phyloP scores from a whole-genome alignment of 1,140 invertebrate genomes.

The Brachionus sp. region DNA sequence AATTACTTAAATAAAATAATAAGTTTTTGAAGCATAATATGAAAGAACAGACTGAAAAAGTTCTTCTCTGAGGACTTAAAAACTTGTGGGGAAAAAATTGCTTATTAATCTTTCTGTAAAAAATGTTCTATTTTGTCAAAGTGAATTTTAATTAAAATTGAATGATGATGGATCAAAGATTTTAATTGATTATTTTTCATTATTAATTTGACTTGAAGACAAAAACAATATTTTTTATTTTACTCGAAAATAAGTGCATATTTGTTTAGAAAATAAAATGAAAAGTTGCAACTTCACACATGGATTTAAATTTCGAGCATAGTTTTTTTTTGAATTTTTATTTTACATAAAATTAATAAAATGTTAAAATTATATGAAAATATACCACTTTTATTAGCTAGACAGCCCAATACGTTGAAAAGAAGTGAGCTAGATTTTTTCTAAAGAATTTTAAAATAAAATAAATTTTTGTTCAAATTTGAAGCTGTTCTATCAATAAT shows the following conservation, averaged over 20 bases:
- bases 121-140: too few relatives aligned
- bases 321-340: neutral
- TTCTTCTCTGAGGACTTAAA: too few relatives aligned
- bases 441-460: neutral
- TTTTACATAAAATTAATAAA: neutral
- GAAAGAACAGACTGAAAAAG: too few relatives aligned
- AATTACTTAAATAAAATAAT: too few relatives aligned
- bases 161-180: too few relatives aligned
- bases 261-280: neutral
- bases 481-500: neutral
- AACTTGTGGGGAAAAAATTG: too few relatives aligned
- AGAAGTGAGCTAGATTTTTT: neutral
- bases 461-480: neutral
- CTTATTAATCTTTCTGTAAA: too few relatives aligned
- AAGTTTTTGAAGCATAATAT: too few relatives aligned
- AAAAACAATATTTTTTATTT: neutral
- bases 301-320: neutral
- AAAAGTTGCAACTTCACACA: conserved; percentile 34
- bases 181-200: too few relatives aligned
- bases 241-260: neutral
- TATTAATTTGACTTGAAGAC: neutral
- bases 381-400: neutral
- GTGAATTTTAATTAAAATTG: too few relatives aligned
- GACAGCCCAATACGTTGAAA: neutral
- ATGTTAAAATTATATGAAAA: conserved; percentile 21